Evolutionary conservation across 2,113 vertebrate genomes (phyloP).

Genomic region (Scolopax mira): DNA sequence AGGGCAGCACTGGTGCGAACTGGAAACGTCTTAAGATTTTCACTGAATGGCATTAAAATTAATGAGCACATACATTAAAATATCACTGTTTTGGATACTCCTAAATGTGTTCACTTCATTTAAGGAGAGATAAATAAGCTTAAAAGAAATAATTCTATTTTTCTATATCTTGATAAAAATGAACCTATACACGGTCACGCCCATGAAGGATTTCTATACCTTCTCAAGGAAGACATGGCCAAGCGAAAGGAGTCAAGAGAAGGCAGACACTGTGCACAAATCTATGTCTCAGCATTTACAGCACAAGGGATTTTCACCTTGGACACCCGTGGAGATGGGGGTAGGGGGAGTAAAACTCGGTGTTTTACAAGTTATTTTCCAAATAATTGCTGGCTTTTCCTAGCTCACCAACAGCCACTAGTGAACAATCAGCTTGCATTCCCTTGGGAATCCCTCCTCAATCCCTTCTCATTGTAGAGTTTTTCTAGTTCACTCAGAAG

Average conservation of each 20-base stretch:
- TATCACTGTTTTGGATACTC: neutral
- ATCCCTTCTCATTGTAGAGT: constrained; percentile 9
- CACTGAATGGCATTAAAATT: neutral
- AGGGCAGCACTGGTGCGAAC: neutral
- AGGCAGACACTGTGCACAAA: neutral
- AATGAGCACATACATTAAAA: neutral
- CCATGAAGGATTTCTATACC: neutral
- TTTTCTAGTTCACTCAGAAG: constrained; percentile 60
- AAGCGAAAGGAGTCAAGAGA: neutral
- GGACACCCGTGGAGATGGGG: neutral
- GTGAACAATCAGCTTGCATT: constrained; percentile 39
- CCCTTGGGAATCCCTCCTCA: neutral
- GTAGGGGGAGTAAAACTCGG: constrained; percentile 4
- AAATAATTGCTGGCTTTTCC: constrained; percentile 65
- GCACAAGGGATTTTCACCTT: neutral
- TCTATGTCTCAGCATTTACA: neutral
- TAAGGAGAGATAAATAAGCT: neutral
- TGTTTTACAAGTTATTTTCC: constrained; percentile 44
- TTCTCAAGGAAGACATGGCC: neutral
- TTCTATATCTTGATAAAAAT: neutral
- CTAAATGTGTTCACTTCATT: neutral
- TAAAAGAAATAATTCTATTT: neutral
- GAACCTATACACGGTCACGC: neutral
- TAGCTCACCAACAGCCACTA: constrained; percentile 47
- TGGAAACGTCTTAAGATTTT: neutral